A percentile compares a stretch with the other conserved stretches of the same genome.
Conservation (phyloP, 1,140 invertebrate genomes). For the Caenorhabditis elegans region WBcel235 BX284604.4:16742001-16742500, state of each 20-base stretch:
- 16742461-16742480: too few relatives aligned
- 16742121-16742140: neutral
- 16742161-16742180: neutral
- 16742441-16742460: too few relatives aligned
- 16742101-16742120: neutral
- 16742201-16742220: neutral
- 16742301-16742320: too few relatives aligned
- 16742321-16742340: neutral
- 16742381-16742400: too few relatives aligned
- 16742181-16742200: neutral
- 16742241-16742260: neutral
- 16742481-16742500: too few relatives aligned
- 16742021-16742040: neutral
- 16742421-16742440: too few relatives aligned
- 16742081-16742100: neutral
- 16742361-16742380: too few relatives aligned
- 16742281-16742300: neutral
- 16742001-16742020: neutral
- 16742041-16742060: neutral
- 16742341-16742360: neutral
- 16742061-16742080: neutral
- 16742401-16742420: too few relatives aligned
- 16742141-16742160: neutral
- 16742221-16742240: neutral
- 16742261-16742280: neutral